phyloP scores from a whole-genome alignment of 2,888 invertebrate genomes.

The Drosophila neonasuta region DNA sequence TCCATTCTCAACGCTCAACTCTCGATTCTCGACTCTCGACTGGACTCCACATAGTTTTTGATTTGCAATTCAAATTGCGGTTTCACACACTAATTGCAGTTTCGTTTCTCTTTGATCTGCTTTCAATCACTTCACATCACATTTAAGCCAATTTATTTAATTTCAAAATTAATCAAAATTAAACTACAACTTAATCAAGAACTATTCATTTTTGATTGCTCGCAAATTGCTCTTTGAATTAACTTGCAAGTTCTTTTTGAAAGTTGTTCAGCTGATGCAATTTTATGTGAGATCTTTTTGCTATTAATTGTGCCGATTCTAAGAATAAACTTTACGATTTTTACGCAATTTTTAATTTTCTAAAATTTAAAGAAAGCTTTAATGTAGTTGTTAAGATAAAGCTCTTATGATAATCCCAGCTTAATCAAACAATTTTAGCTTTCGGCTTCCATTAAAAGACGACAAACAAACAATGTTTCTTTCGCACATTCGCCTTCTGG shows the following conservation, averaged over 20 bases:
- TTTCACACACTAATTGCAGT: slow-evolving; percentile 31
- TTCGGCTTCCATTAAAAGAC: not conserved
- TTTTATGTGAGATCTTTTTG: not conserved
- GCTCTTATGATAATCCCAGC: not conserved
- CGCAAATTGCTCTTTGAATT: not conserved
- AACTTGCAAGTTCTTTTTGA: slow-evolving; percentile 1
- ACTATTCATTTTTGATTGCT: slow-evolving; percentile 17
- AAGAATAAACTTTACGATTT: no score
- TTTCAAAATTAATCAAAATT: not conserved
- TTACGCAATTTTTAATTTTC: no score
- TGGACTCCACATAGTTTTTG: slow-evolving; percentile 39
- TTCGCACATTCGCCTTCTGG: not conserved
- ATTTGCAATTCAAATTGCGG: slow-evolving; percentile 55
- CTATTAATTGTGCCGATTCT: no score
- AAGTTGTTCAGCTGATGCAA: not conserved
- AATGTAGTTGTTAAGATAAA: no score
- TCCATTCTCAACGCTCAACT: slow-evolving; percentile 15
- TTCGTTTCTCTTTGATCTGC: slow-evolving; percentile 11
- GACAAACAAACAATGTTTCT: no score
- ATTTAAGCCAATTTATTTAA: slow-evolving; percentile 30
- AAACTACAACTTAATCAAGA: slow-evolving; percentile 15
- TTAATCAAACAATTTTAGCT: not conserved
- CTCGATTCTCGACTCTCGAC: not conserved
- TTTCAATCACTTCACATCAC: slow-evolving; percentile 11
- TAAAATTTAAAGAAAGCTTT: no score